Base-by-base conservation (phyloP, 2,888 invertebrate species). In the Hydrotaea diabolus region DNA sequence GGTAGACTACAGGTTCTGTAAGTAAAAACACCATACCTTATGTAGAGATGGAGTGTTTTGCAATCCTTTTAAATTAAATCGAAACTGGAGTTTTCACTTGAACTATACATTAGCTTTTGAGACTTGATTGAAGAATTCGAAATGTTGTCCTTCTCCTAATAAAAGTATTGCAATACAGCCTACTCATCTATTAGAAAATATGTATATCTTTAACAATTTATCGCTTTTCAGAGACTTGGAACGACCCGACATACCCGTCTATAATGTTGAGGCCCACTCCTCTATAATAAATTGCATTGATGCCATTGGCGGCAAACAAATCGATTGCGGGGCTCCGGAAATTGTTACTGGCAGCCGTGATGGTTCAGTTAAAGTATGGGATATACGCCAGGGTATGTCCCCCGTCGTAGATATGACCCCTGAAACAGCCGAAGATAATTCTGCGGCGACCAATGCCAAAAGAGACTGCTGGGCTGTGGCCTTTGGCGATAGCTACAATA, bases 331-430 rank as follows among this genome's bases (percentile, higher is more conserved):
- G 17, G 98, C 98, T 2, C 98, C 98, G 8, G 99, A 99, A 94
- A 95, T 99, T 88, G 98, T 96, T 0, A 98, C 98, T 5, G 98
- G 98, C 5, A 96, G 98, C 87, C 94, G 97, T 92, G 98, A 99
- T 94, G 98, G 98, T 94, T 94, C 95, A 64, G 98, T 98, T 0
- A 98, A 98, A 93, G 95, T 99, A 0, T 99, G 99, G 99, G 99
- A 99, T 91, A 96, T 97, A 0, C 94, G 99, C 0, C 98, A 98
- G 91, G 96, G 96, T 90, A 95, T 95, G 71, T 94, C 94, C 49
- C 98, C 99, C 0, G 98, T 99, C 0, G 97, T 97, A 0, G 95
- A 96, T 87, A 98, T 99, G 81, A 90, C 90, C 21, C 90, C 92
- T 0, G 91, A 92, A 2, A 82, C 86, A 2, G 3, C 31, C 31